Percentiles rank a stretch among this genome's conserved stretches.
Conservation (phyloP, 2,888 invertebrate species). For the Cremastobaeus sp. region DNA sequence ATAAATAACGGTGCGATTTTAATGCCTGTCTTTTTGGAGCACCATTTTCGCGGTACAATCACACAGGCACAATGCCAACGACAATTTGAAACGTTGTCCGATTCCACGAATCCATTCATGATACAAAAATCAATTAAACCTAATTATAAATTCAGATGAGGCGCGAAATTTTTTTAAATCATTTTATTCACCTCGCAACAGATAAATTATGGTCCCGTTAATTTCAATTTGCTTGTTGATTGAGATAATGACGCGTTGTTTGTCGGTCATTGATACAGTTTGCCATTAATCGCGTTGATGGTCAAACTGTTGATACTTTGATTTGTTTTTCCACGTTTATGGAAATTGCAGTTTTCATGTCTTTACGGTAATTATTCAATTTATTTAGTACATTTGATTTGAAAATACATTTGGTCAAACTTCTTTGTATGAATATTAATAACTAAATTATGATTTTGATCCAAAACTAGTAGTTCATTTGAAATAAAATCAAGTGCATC, state of each 20-base stretch:
- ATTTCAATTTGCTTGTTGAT: slow-evolving; percentile 19
- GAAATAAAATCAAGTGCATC: no score
- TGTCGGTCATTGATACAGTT: slow-evolving; percentile 32
- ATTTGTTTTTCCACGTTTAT: not conserved
- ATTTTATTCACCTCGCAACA: slow-evolving; percentile 13
- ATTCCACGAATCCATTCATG: slow-evolving; percentile 48
- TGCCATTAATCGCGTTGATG: slow-evolving; percentile 10
- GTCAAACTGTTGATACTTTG: slow-evolving; percentile 10
- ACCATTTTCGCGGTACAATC: slow-evolving; percentile 34
- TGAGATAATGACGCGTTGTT: slow-evolving; percentile 35
- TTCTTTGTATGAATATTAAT: no score
- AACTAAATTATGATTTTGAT: no score
- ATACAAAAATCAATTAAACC: slow-evolving; percentile 51
- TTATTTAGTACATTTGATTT: no score
- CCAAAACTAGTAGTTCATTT: no score
- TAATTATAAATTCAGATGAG: slow-evolving; percentile 50
- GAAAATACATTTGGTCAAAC: no score
- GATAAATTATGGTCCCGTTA: slow-evolving; percentile 39
- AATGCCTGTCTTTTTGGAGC: slow-evolving; percentile 44
- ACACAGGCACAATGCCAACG: slow-evolving; percentile 46
- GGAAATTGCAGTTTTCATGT: not conserved
- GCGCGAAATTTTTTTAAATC: slow-evolving; percentile 28
- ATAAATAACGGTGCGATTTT: slow-evolving; percentile 54
- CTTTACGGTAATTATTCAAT: no score
- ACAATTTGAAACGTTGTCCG: slow-evolving; percentile 33